phyloP scores from a whole-genome alignment of 2,888 invertebrate species.

The Pseudoips prasinana region DNA sequence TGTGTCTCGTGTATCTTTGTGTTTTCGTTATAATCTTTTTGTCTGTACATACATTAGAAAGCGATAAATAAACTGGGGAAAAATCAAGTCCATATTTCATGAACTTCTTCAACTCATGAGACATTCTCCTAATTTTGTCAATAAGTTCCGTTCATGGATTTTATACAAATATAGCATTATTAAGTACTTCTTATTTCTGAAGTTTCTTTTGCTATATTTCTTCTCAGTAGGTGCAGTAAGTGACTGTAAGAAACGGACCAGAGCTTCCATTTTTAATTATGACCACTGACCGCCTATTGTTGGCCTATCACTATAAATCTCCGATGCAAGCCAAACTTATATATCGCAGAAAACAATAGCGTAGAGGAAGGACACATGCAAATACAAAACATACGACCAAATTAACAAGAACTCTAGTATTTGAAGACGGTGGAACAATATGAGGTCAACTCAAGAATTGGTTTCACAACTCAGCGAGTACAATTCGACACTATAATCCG shows the following conservation, averaged over 20 bases:
- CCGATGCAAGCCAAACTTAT: slow-evolving; percentile 47
- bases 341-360: slow-evolving; percentile 62
- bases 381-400: slow-evolving; percentile 40
- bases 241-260: neutral
- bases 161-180: no score
- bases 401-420: slow-evolving; percentile 35
- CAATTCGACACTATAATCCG: slow-evolving; percentile 67
- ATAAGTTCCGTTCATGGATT: no score
- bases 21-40: no score
- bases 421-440: slow-evolving; percentile 23
- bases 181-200: no score
- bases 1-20: no score
- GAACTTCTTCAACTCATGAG: no score
- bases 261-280: slow-evolving; percentile 24
- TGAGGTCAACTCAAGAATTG: slow-evolving; percentile 37
- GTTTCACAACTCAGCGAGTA: slow-evolving; percentile 58
- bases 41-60: no score
- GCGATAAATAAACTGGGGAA: no score
- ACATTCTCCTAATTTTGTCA: no score
- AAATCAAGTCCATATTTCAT: no score
- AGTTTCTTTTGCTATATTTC: no score
- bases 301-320: slow-evolving; percentile 43
- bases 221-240: no score
- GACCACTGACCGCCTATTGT: slow-evolving; percentile 10
- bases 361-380: slow-evolving; percentile 60